Conservation (phyloP, 1,140 invertebrate species). For the Tetramorium parvispinum region DNA sequence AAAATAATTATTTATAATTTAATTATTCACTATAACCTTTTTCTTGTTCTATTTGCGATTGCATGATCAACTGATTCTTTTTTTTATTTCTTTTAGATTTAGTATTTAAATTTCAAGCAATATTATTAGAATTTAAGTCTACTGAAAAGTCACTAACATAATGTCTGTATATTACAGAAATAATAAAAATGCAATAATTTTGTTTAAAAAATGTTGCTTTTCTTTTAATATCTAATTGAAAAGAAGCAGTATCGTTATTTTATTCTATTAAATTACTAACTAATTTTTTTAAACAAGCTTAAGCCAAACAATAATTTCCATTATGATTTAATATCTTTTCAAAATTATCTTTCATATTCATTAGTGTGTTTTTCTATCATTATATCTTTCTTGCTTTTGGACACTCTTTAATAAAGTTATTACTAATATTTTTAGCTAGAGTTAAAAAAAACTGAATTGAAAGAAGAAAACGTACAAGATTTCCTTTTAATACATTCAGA, state of each 20-base stretch:
- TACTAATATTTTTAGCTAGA: background rate
- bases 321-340: background rate
- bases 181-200: background rate
- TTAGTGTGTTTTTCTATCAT: background rate
- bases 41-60: background rate
- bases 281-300: background rate
- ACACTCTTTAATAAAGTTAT: slow-evolving; percentile 10
- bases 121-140: background rate
- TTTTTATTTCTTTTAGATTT: background rate
- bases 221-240: background rate
- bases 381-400: background rate
- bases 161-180: background rate
- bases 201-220: background rate
- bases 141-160: background rate
- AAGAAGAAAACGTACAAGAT: background rate
- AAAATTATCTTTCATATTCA: background rate
- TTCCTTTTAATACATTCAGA: background rate
- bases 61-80: background rate
- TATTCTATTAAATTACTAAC: background rate
- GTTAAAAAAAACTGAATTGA: background rate
- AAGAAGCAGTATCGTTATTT: background rate
- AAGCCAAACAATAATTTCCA: background rate
- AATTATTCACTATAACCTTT: background rate
- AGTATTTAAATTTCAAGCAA: background rate
- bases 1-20: background rate